These are phyloP conservation scores for Stenolophus ochropezus DNA, from an alignment of 2,888 invertebrate genomes.

Conservation along the genomic window DNA sequence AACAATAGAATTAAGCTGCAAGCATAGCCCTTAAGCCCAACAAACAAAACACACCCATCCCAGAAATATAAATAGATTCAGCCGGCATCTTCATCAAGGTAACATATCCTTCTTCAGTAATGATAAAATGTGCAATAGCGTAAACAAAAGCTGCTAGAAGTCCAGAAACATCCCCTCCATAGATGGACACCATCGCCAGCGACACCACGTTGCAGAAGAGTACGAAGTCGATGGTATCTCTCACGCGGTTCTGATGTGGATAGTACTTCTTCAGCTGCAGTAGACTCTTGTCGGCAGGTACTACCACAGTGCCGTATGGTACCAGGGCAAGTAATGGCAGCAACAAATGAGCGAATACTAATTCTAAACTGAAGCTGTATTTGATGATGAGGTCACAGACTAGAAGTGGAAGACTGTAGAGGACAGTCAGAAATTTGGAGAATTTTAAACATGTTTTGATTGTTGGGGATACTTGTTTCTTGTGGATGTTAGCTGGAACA, in stretches of 20 bases:
- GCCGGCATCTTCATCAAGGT: constrained; percentile 1
- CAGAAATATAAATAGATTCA: constrained; percentile 9
- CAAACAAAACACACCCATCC: constrained; percentile 23
- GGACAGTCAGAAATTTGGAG: background rate
- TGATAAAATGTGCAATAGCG: constrained; percentile 25
- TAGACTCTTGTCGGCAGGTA: constrained; percentile 1
- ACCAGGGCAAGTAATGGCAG: constrained; percentile 9
- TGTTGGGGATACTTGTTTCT: background rate
- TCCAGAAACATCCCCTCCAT: constrained; percentile 6
- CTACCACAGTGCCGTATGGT: background rate
- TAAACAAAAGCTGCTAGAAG: constrained; percentile 30
- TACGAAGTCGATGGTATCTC: constrained; percentile 3
- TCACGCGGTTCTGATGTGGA: background rate
- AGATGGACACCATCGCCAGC: constrained; percentile 6
- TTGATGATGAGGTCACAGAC: constrained; percentile 31
- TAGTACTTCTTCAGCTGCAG: background rate
- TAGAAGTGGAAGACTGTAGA: constrained; percentile 25
- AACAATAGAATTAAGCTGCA: background rate
- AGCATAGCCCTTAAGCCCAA: constrained; percentile 17
- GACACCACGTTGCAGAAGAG: constrained; percentile 6
- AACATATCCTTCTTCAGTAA: constrained; percentile 26
- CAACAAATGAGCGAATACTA: constrained; percentile 29
- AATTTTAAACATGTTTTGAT: background rate
- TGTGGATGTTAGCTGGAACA: background rate
- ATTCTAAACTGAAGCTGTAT: constrained; percentile 23